Evolutionary conservation across 2,113 vertebrate species (phyloP).

Genomic region (Apistogramma diplotaenia): DNA sequence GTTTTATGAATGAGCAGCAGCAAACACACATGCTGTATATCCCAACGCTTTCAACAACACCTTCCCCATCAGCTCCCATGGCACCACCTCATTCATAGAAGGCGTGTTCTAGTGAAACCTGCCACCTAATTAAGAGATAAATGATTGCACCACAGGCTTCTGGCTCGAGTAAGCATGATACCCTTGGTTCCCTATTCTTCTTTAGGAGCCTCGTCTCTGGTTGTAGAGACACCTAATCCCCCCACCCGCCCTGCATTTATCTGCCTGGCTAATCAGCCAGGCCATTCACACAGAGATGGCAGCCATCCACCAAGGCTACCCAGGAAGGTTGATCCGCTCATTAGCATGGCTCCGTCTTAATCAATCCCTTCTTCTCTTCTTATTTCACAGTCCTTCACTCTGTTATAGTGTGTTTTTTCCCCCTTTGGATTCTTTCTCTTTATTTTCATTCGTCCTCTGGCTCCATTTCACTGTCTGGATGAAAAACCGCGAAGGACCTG

Average conservation of each 20-base stretch:
- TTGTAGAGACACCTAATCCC: slow-evolving; percentile 13
- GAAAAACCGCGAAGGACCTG: slow-evolving; percentile 50
- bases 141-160: slow-evolving; percentile 20
- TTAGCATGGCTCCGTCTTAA: slow-evolving; percentile 40
- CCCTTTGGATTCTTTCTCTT: slow-evolving; percentile 23
- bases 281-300: slow-evolving; percentile 49
- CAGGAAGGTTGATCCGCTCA: slow-evolving; percentile 40
- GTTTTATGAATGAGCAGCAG: not conserved
- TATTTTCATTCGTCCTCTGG: slow-evolving; percentile 45
- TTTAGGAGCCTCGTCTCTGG: slow-evolving; percentile 17
- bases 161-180: slow-evolving; percentile 45
- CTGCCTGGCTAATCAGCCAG: slow-evolving; percentile 59
- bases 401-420: not conserved
- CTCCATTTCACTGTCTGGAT: slow-evolving; percentile 56
- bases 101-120: slow-evolving; percentile 26
- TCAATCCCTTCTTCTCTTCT: slow-evolving; percentile 26
- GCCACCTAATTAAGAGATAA: slow-evolving; percentile 57
- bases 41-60: not conserved
- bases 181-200: slow-evolving; percentile 18
- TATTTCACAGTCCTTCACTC: slow-evolving; percentile 14
- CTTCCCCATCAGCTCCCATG: slow-evolving; percentile 15
- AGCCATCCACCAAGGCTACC: slow-evolving; percentile 41
- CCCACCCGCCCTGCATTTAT: slow-evolving; percentile 46
- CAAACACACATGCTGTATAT: not conserved
- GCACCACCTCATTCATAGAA: slow-evolving; percentile 24